Base-by-base conservation (phyloP, 2,113 vertebrate species). In the Tachycineta bicolor region DNA sequence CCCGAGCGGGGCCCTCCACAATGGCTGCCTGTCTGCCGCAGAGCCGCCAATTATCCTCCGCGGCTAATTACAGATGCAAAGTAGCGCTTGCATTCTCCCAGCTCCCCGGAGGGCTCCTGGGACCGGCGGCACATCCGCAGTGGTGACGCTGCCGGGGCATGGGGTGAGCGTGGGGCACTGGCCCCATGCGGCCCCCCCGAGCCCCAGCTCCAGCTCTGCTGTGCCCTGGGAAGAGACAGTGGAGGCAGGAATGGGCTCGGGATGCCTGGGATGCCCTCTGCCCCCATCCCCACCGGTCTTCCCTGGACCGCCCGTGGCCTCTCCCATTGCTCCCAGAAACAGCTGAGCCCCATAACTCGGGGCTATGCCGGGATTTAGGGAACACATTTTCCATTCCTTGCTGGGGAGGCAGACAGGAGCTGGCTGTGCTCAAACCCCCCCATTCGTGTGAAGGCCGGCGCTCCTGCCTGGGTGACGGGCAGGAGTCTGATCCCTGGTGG, bases 51-150 rank as follows among this genome's bases (percentile, higher is more conserved):
- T 97, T 97, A 97, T 96, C 92, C 90, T 71, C 81, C 21, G 5
- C 58, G 88, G 89, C 94, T 97, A 96, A 97, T 97, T 96, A 96
- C 53, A 53, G 94, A 96, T 96, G 94, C 91, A 94, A 95, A 97
- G 88, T 86, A 91, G n/a, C 75, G 4, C 67, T 93, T 81, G 59
- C 83, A 56, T 96, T 95, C 90, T 92, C 65, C 20, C 93, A 52
- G 89, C 92, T 64, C 56, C 78, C 29, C 10, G 34, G 88, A 84
- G 79, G 75, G 86, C 77, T 91, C 59, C 73, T 63, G 87, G 89
- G 89, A 59, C 79, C 39, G 2, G 60, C 33, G 1, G 65, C 73
- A 37, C 79, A 93, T 83, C 90, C 26, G 33, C 12, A 2, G 62
- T 5, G 5, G 47, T 29, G 56, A 25, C 37, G 9, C 55, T 47